Base-by-base conservation (phyloP, 2,888 invertebrate genomes). In the Hypena proboscidalis region DNA sequence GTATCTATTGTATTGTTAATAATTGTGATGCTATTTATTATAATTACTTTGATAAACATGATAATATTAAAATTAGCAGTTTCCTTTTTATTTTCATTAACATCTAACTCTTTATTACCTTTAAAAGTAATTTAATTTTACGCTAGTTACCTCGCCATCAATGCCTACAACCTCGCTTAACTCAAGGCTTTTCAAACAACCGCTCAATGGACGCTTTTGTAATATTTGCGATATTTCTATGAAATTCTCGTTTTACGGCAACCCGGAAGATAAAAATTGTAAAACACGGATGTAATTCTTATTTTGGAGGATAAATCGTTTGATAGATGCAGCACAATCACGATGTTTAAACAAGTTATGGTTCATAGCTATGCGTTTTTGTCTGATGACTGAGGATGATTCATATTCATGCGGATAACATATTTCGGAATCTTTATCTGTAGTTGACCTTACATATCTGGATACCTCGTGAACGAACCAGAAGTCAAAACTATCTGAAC, bases 181-280 rank as follows among this genome's bases (percentile, higher is more conserved):
- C 10, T 31, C 49, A 49, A 49, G 44, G 50, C 35, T 53, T 32
- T 15, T 13, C 10, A 13, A 40, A 40, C 21, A 14, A 14, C n/a
- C 21, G 19, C 21, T 31, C 6, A 35, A 21, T 19, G 19, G 19
- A 29, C 9, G 26, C 20, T 32, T 17, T 22, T 25, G 15, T 17
- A 39, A 39, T 22, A 19, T 17, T 21, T 11, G 4, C 11, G 9
- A 19, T 37, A 23, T 30, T 21, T 25, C 11, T 17, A 3, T 29
- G 4, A 29, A 32, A 7, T 19, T 9, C 4, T 8, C 6, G 21
- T 34, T 54, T 36, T 11, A 17, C 35, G 23, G 9, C 5, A 27
- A 49, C 36, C 14, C 38, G 25, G 45, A 37, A 21, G 22, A 6
- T 7, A 19, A 5, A 8, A 10, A n/a, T 38, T 14, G n/a, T 15